Evolutionary conservation across 2,888 invertebrate genomes (phyloP), one percentile per base, ranked within the genome.

Genomic region (Brachycybe producta): DNA sequence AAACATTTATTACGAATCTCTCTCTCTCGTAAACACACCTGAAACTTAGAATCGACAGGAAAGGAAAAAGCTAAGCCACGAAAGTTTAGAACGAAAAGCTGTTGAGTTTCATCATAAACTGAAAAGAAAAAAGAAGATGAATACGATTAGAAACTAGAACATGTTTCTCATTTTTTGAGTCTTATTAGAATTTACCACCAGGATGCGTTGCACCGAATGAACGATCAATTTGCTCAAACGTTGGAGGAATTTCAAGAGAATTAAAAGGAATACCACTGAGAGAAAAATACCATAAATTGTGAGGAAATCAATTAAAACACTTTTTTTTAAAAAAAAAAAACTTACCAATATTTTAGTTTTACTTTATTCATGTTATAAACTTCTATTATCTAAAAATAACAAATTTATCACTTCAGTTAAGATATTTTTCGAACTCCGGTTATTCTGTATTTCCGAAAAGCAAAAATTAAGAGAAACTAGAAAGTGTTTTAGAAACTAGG

Each of bases 201-300:
- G 97, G 97, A 71, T 94, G 92, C 28, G 98, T 98, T 54, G 97
- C 95, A 57, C 97, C 97, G 73, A 98, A 98, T 49, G 91, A 92
- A 72, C 94, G 90, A 70, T 97, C 97, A 59, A 98, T 92, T 70
- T 94, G 92, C 71, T 95, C 91, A 62, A 97, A 88, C 55, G 94
- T 91, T 57, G 97, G 95, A 68, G 85, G 77, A 55, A 94, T 84
- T 72, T 91, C 88, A 11, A 92, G 90, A 26, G 91, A 86, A 70
- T 88, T 85, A 69, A 90, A 91, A 57, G 80, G 77, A 67, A 84
- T 75, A 53, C 84, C 82, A 66, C 86, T 83, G 67, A 35, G 32
- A 67, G 62, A 38, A 61, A 61, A 53, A 56, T 34, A 34, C 15
- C 23, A n/a, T 24, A 21, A 43, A 44, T 21, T 41, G 17, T 15